Conservation (phyloP, 2,113 vertebrate species). For the Eidolon helvum region DNA sequence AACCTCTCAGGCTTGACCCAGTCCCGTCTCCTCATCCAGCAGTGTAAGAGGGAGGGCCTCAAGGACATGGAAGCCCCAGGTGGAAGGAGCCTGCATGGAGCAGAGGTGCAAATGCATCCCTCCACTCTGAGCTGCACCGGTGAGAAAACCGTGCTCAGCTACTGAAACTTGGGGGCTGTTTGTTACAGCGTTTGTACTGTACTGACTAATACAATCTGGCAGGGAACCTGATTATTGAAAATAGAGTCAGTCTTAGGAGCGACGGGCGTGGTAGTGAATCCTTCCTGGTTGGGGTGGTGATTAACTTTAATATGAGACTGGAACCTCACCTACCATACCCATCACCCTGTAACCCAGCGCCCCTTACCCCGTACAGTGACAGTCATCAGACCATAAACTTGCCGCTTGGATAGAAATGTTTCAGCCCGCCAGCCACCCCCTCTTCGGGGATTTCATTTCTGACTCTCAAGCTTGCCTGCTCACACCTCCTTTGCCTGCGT, state of each 20-base stretch:
- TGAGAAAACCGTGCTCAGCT: neutral
- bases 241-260: neutral
- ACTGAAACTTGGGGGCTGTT: neutral
- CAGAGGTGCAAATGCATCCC: accelerated
- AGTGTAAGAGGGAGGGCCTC: neutral
- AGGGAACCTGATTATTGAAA: neutral
- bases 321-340: accelerated
- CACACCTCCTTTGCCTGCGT: no score
- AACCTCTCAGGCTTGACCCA: neutral
- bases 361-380: neutral
- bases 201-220: neutral
- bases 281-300: no score
- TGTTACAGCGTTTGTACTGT: neutral
- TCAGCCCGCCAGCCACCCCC: no score
- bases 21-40: neutral
- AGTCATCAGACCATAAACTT: neutral
- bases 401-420: no score
- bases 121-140: neutral
- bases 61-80: neutral
- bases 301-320: no score
- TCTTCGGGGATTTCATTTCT: neutral
- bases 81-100: neutral
- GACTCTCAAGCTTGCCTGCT: no score
- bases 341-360: neutral
- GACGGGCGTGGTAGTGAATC: neutral